Base-by-base conservation (phyloP, 2,797 vertebrate genomes). In the Meda fulgida region DNA sequence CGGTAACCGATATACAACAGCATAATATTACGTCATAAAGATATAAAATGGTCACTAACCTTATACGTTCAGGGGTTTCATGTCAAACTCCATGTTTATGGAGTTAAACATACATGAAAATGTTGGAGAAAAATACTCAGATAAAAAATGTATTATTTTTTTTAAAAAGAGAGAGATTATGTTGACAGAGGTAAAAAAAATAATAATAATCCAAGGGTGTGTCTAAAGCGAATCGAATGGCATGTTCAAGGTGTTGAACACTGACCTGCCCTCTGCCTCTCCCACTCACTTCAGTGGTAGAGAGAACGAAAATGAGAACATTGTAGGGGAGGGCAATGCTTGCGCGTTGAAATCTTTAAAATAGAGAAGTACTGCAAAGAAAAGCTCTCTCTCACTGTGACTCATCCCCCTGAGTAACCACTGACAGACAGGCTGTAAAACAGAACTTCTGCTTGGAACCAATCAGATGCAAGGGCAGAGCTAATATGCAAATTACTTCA, bases 381-480 rank as follows among this genome's bases (percentile, higher is more conserved):
- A 93, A 95, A 94, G 94, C 91, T 93, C 93, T 91, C 94, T 94
- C 94, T 95, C 92, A 91, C 94, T 93, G 89, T 95, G 94, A 96
- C 93, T 95, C 95, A 95, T 88, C 75, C 91, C 92, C 92, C 90
- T 65, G 87, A 86, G 89, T 91, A 92, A 91, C 94, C 94, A 95
- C 94, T 95, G 93, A 93, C 91, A 91, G 91, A 83, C 83, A 88
- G 88, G 90, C 91, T 90, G 87, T 81, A 84, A 92, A 93, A 92
- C 92, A 90, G 89, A 90, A 85, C 43, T 89, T 88, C 87, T 88
- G 86, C 88, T 92, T 90, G 90, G 91, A 92, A 91, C 96, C 95
- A 96, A 95, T 96, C 93, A 92, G 93, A 84, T n/a, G 31, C 5
- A 16, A 85, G 93, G 86, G 92, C 77, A 66, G n/a, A 89, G 77